phyloP scores from a whole-genome alignment of 2,888 invertebrate species.

The Mesorhabditis belari region DNA sequence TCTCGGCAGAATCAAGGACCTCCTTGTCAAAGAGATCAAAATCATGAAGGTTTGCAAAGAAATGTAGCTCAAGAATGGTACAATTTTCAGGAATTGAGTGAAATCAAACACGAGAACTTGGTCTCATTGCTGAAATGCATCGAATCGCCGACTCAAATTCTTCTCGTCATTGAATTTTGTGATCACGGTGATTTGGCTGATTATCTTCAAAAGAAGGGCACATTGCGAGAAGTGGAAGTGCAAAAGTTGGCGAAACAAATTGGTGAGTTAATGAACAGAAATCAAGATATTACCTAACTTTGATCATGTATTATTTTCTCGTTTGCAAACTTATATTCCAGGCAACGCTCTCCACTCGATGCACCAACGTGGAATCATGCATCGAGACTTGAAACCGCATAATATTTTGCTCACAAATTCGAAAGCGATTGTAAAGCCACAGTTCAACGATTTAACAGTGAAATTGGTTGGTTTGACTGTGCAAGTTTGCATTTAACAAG shows the following conservation, averaged over 20 bases:
- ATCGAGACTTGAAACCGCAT: conserved; percentile 97
- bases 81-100: conserved; percentile 73
- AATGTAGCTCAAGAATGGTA: neutral
- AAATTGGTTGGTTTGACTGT: conserved; percentile 63
- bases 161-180: conserved; percentile 94
- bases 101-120: conserved; percentile 94
- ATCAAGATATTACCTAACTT: too few relatives aligned
- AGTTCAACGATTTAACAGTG: conserved; percentile 78
- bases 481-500: too few relatives aligned
- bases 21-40: conserved; percentile 95
- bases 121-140: conserved; percentile 94
- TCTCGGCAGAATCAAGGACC: conserved; percentile 88
- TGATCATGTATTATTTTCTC: too few relatives aligned
- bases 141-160: conserved; percentile 88
- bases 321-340: too few relatives aligned
- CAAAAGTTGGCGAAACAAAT: conserved; percentile 86
- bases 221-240: conserved; percentile 93
- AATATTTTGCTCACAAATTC: conserved; percentile 80
- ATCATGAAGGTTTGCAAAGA: conserved; percentile 72
- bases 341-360: conserved; percentile 96
- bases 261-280: too few relatives aligned
- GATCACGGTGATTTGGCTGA: conserved; percentile 98
- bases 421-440: conserved; percentile 61
- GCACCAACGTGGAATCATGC: conserved; percentile 93
- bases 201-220: conserved; percentile 85